phyloP scores from a whole-genome alignment of 2,888 invertebrate species.

The Lamproptera curius region DNA sequence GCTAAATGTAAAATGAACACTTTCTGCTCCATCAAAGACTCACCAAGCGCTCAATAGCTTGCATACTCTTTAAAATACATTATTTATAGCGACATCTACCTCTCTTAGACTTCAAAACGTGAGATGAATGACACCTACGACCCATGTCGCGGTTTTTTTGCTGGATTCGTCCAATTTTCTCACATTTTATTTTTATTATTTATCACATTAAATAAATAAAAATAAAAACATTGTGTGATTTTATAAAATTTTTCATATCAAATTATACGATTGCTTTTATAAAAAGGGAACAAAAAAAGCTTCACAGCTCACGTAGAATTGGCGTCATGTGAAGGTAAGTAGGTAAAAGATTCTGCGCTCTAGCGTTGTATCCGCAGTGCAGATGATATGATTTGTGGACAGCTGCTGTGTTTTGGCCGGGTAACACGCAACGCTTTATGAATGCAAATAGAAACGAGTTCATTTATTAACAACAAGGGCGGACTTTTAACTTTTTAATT shows the following conservation, averaged over 20 bases:
- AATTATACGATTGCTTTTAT: too few species aligned
- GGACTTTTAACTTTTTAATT: too few species aligned
- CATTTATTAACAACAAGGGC: too few species aligned
- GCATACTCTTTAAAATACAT: conserved; percentile 1
- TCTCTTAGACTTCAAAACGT: background rate
- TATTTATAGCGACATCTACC: background rate
- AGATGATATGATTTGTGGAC: conserved; percentile 19
- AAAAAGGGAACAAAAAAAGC: background rate
- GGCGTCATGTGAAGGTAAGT: conserved; percentile 4
- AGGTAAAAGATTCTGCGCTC: conserved; percentile 16
- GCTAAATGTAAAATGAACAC: conserved; percentile 5
- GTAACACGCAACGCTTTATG: conserved; percentile 8
- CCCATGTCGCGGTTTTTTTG: too few species aligned
- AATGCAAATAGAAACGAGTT: background rate
- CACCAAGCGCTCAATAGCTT: conserved; percentile 4
- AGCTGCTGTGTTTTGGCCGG: conserved; percentile 8
- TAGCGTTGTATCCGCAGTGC: conserved; percentile 18
- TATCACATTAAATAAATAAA: too few species aligned
- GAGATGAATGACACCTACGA: background rate
- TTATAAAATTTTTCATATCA: too few species aligned
- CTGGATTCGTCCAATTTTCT: too few species aligned
- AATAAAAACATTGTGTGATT: too few species aligned
- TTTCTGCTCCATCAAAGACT: conserved; percentile 10
- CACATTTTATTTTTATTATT: too few species aligned
- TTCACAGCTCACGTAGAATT: background rate